Evolutionary conservation across 2,113 vertebrate genomes (phyloP).

Genomic region (Copsychus sechellarum): DNA sequence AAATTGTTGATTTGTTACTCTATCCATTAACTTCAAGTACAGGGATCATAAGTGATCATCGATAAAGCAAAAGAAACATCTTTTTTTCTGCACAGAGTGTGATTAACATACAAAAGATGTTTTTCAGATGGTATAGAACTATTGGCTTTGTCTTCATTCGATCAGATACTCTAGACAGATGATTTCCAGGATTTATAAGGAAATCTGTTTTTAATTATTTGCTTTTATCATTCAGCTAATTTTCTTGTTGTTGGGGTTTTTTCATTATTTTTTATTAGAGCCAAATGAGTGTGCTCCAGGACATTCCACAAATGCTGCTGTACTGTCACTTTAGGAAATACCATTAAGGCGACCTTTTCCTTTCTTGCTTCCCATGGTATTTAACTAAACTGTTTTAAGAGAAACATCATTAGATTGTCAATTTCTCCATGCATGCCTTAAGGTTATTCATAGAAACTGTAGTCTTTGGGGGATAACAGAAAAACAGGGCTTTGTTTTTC

Average conservation of each 20-base stretch:
- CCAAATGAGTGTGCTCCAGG: slow-evolving; percentile 41
- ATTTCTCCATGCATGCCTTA: neutral
- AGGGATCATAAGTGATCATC: neutral
- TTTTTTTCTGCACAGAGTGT: neutral
- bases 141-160: neutral
- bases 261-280: slow-evolving; percentile 32
- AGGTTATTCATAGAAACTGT: neutral
- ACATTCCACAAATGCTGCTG: slow-evolving; percentile 50
- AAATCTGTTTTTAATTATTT: slow-evolving; percentile 37
- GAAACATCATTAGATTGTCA: slow-evolving; percentile 20
- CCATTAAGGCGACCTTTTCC: neutral
- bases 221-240: slow-evolving; percentile 28
- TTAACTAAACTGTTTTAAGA: slow-evolving; percentile 27
- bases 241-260: neutral
- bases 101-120: neutral
- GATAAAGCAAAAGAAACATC: neutral
- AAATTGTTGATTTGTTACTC: neutral
- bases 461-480: neutral
- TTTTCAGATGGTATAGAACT: neutral
- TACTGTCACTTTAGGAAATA: slow-evolving; percentile 32
- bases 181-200: neutral
- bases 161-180: neutral
- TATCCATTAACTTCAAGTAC: neutral
- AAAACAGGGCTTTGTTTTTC: neutral
- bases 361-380: slow-evolving; percentile 32